These are phyloP conservation scores for Keiferia lycopersicella DNA, from an alignment of 2,888 invertebrate species.

Conservation along the genomic window DNA sequence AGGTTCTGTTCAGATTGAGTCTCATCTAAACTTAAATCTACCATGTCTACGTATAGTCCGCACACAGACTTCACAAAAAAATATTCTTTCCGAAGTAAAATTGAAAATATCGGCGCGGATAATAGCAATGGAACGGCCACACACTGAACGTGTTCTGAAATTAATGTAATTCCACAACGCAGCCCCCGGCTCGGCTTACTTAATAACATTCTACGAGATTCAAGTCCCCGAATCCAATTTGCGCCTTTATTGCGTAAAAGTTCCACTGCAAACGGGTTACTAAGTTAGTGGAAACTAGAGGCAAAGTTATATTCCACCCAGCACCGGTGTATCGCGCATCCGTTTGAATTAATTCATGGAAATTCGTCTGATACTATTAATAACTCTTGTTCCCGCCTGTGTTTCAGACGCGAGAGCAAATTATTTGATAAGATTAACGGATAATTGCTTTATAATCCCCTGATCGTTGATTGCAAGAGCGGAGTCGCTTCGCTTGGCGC, in stretches of 20 bases:
- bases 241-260: conserved; percentile 18
- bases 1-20: too few species aligned
- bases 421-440: conserved; percentile 16
- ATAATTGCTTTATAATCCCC: conserved; percentile 15
- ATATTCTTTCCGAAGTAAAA: neutral
- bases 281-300: conserved; percentile 10
- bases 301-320: neutral
- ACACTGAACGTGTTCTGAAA: conserved; percentile 6
- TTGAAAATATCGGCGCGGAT: neutral
- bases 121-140: conserved; percentile 11
- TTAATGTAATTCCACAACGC: conserved; percentile 16
- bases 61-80: too few species aligned
- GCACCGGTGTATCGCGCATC: conserved; percentile 4
- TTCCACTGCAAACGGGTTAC: conserved; percentile 6
- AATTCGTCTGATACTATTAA: conserved; percentile 9
- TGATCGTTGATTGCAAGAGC: conserved; percentile 53
- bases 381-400: conserved; percentile 7
- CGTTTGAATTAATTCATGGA: conserved; percentile 6
- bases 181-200: conserved; percentile 16
- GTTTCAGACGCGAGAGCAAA: conserved; percentile 12
- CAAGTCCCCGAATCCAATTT: conserved; percentile 18
- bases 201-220: conserved; percentile 11
- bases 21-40: too few species aligned
- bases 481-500: conserved; percentile 58
- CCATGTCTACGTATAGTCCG: too few species aligned